Base-by-base conservation (phyloP, 2,888 invertebrate species). In the Cerastis leucographa region DNA sequence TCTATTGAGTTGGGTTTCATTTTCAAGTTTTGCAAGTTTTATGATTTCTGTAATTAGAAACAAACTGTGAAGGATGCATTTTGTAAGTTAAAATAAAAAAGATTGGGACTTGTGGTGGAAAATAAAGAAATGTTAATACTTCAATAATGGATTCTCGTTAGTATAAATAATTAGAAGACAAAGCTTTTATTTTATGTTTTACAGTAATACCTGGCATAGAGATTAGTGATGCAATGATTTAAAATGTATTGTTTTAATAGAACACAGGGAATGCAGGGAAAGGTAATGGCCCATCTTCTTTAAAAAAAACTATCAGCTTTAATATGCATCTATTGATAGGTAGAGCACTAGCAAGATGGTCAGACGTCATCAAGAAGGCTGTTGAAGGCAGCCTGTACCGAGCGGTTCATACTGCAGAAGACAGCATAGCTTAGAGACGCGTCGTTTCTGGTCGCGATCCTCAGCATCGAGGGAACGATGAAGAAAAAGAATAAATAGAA, bases 21-120 rank as follows among this genome's bases (percentile, higher is more conserved):
- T 98, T 93, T 99, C 99, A 4, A 99, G 98, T 94, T 98, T 98
- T 0, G 98, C 98, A 66, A 99, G 94, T 94, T 98, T 99, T 5
- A 99, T 98, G 70, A 99, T 99, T 97, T 99, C 99, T 99, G 95
- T 56, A 97, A 97, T 86, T 1, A 67, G 67, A 70, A 61, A 35
- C 22, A 56, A 42, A 29, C 0, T 49, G 69, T 44, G 46, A 42
- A 25, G 2, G 46, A n/a, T n/a, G 46, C 12, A 56, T 62, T 25
- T 44, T 25, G 12, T 59, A 9, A 19, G 9, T 29, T 19, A 59
- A 25, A 56, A 56, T 0, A 9, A 51, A 51, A 8, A 22, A 51
- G 22, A 51, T 35, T 35, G 35, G 35, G 3, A n/a, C 25, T 56
- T 25, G 25, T 7, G 25, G 3, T 17, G 29, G 17, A 29, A 17